phyloP scores from a whole-genome alignment of 2,888 invertebrate genomes.

The Drosophila recens region DNA sequence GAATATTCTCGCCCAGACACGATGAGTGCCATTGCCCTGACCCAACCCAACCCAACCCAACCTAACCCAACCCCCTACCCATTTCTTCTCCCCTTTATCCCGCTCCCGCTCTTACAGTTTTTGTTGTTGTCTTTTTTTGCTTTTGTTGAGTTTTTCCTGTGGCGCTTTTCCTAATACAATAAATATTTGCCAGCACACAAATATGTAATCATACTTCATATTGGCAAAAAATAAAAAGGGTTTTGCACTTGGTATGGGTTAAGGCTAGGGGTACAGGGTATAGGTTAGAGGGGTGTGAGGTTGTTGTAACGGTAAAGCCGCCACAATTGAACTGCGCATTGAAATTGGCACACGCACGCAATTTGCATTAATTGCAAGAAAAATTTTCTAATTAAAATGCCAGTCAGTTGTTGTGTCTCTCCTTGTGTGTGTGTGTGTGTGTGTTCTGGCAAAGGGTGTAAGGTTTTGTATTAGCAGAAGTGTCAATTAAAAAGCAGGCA shows the following conservation, averaged over 20 bases:
- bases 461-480: conserved; percentile 76
- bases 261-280: background rate
- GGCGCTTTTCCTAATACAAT: conserved; percentile 73
- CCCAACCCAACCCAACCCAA: background rate
- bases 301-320: conserved; percentile 20
- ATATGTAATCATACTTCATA: conserved; percentile 77
- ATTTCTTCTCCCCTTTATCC: too few species aligned
- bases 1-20: conserved; percentile 57
- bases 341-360: conserved; percentile 82
- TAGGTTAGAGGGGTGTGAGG: background rate
- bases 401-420: conserved; percentile 62
- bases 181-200: conserved; percentile 78
- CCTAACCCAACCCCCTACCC: background rate
- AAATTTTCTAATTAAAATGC: conserved; percentile 83
- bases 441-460: background rate
- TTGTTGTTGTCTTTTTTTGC: conserved; percentile 36
- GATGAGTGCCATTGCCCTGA: conserved; percentile 39
- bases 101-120: background rate
- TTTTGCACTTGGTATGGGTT: conserved; percentile 29
- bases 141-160: conserved; percentile 43
- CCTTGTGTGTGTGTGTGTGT: background rate
- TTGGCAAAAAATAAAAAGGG: conserved; percentile 50
- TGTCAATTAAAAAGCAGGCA: conserved; percentile 78
- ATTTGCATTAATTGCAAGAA: conserved; percentile 81
- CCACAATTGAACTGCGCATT: conserved; percentile 71